These are phyloP conservation scores for Caenorhabditis tropicalis DNA, from an alignment of 1,140 invertebrate genomes.

Conservation along the genomic window DNA sequence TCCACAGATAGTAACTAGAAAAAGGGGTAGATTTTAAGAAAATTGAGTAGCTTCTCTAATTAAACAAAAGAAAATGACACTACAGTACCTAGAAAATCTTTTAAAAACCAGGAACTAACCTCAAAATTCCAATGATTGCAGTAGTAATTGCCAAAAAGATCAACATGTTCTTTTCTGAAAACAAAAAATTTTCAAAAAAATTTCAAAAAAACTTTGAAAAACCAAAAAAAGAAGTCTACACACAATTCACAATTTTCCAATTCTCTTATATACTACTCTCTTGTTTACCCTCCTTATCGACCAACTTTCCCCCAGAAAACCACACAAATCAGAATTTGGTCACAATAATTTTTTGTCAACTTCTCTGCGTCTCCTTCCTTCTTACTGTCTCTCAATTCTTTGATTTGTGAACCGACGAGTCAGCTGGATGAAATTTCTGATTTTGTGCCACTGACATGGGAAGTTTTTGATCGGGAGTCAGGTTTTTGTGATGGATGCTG, in stretches of 20 bases:
- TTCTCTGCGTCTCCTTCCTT: neutral
- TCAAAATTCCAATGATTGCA: neutral
- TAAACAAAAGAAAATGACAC: too few relatives aligned
- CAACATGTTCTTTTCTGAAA: neutral
- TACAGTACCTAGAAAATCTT: too few relatives aligned
- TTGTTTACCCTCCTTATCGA: neutral
- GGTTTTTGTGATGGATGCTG: too few relatives aligned
- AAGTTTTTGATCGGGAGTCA: too few relatives aligned
- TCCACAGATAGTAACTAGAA: conserved; percentile 7
- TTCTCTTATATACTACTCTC: neutral
- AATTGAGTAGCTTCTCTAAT: too few relatives aligned
- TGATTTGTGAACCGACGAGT: neutral
- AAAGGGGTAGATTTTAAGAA: neutral
- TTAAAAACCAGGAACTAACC: neutral
- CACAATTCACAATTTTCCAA: too few relatives aligned
- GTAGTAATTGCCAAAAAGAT: neutral
- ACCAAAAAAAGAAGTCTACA: neutral
- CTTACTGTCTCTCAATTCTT: neutral
- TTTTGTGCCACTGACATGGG: too few relatives aligned
- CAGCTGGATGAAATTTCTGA: neutral
- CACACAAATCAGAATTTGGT: conserved; percentile 9
- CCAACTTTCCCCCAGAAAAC: neutral
- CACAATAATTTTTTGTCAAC: neutral
- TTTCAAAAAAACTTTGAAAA: neutral
- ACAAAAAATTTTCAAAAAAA: neutral